These are phyloP conservation scores for Eristalis tenax DNA, from an alignment of 2,888 invertebrate genomes.

Conservation along the genomic window DNA sequence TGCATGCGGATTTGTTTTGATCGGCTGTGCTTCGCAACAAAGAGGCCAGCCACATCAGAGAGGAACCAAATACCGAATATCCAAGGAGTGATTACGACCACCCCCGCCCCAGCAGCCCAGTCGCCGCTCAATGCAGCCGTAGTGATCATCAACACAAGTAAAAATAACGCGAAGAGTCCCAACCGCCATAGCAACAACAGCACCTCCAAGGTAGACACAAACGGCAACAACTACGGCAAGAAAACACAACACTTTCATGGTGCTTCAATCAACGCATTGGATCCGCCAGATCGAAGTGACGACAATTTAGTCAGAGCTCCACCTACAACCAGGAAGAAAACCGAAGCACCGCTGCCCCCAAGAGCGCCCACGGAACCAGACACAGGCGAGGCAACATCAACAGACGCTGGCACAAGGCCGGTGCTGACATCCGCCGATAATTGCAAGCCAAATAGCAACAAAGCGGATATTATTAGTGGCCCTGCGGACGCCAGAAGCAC, in stretches of 20 bases:
- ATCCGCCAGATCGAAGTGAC: constrained; percentile 71
- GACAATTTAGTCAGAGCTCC: constrained; percentile 35
- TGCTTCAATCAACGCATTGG: constrained; percentile 73
- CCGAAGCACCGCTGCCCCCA: constrained; percentile 27
- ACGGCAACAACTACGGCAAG: constrained; percentile 58
- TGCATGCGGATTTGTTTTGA: constrained; percentile 96
- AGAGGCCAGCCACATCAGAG: constrained; percentile 85
- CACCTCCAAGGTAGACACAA: constrained; percentile 54
- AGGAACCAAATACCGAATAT: constrained; percentile 70
- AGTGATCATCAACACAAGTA: constrained; percentile 33
- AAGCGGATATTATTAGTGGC: constrained; percentile 55
- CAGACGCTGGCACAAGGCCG: constrained; percentile 44
- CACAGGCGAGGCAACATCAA: constrained; percentile 43
- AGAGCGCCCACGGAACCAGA: background rate
- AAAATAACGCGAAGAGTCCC: constrained; percentile 48
- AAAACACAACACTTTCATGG: constrained; percentile 59
- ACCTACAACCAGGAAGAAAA: constrained; percentile 59
- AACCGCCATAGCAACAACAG: constrained; percentile 48
- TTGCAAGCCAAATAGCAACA: constrained; percentile 66
- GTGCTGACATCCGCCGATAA: constrained; percentile 67
- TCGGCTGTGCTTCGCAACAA: constrained; percentile 94
- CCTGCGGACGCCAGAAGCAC: constrained; percentile 44
- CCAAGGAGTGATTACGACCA: constrained; percentile 71
- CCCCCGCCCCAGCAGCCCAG: constrained; percentile 27
- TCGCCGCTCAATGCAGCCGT: constrained; percentile 18